Evolutionary conservation across 2,113 vertebrate genomes (phyloP).

Genomic region (Crocuta crocuta): DNA sequence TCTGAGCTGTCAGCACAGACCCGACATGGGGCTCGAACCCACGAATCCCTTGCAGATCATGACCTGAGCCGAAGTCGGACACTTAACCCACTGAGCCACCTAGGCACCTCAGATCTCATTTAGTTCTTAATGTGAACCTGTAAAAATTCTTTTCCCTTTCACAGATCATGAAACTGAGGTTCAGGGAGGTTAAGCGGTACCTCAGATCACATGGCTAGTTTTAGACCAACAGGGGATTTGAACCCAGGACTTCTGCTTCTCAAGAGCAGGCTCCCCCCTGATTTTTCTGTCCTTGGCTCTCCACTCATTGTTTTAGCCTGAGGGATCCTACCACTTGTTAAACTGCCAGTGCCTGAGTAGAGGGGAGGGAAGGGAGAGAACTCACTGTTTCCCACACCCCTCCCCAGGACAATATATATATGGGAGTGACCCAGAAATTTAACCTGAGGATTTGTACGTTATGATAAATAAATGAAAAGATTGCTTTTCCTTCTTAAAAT

Average conservation of each 20-base stretch:
- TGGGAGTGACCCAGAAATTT: background rate
- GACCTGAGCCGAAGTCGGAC: too few species aligned
- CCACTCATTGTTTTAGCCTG: background rate
- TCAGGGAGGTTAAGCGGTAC: background rate
- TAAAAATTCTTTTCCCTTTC: background rate
- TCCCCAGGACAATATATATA: background rate
- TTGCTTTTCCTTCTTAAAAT: constrained; percentile 7
- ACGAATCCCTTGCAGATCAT: too few species aligned
- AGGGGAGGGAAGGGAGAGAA: background rate
- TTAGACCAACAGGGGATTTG: background rate
- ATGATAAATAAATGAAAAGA: background rate
- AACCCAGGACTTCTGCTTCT: background rate
- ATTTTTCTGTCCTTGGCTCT: background rate
- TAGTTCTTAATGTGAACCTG: background rate
- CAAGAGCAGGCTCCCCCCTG: background rate
- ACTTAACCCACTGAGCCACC: too few species aligned
- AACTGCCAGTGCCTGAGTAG: background rate
- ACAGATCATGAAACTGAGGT: background rate
- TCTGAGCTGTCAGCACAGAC: too few species aligned
- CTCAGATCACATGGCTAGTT: background rate
- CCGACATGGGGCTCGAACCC: too few species aligned
- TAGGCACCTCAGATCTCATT: background rate
- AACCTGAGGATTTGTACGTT: background rate
- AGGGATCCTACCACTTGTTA: background rate
- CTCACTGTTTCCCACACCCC: background rate